Evolutionary conservation across 2,888 invertebrate genomes (phyloP).

Genomic region (Habroteleia sp.): DNA sequence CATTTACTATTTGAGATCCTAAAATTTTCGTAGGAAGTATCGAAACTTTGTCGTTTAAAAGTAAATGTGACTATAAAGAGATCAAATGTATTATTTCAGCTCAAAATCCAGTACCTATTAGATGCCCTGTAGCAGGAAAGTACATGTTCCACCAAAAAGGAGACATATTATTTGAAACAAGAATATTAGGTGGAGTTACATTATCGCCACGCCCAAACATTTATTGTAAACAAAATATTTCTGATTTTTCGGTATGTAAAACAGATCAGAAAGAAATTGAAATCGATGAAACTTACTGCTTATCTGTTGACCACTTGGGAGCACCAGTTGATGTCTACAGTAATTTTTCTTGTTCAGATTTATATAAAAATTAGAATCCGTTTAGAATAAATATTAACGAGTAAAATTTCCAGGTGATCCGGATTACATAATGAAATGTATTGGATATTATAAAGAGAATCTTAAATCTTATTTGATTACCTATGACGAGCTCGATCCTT

Average conservation of each 20-base stretch:
- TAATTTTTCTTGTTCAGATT: no score
- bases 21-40: no score
- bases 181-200: slow-evolving; percentile 97
- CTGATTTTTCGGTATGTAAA: slow-evolving; percentile 97
- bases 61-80: no score
- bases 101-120: slow-evolving; percentile 94
- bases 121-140: slow-evolving; percentile 98
- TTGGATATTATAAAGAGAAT: slow-evolving; percentile 99
- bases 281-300: slow-evolving; percentile 97
- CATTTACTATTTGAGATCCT: no score
- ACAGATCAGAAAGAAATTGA: slow-evolving; percentile 96
- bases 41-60: no score
- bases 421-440: slow-evolving; percentile 97
- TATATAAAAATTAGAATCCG: background rate
- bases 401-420: slow-evolving; percentile 86
- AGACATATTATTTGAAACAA: slow-evolving; percentile 94
- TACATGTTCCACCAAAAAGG: slow-evolving; percentile 96
- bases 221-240: slow-evolving; percentile 95
- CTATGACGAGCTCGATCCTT: slow-evolving; percentile 97
- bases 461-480: slow-evolving; percentile 97
- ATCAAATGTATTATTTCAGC: no score
- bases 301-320: slow-evolving; percentile 97
- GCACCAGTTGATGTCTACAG: slow-evolving; percentile 97
- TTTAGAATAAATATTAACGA: slow-evolving; percentile 1
- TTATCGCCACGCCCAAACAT: slow-evolving; percentile 95